Percentiles rank a stretch among this genome's conserved stretches.
These are phyloP conservation scores for Lophura swinhoii DNA, from an alignment of 2,797 vertebrate genomes.

Conservation along the genomic window DNA sequence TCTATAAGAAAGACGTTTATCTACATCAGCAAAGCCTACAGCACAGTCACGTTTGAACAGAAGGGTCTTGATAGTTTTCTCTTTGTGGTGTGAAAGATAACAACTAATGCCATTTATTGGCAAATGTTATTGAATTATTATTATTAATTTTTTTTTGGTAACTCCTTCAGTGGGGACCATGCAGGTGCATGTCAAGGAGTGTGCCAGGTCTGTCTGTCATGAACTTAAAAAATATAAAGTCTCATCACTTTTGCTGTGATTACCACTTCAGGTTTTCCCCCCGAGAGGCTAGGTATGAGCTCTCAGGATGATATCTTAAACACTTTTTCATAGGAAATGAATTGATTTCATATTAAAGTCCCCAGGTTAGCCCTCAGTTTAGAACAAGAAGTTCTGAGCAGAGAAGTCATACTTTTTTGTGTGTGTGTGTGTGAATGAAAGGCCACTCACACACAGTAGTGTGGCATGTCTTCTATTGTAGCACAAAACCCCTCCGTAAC, in stretches of 20 bases:
- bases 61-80: neutral
- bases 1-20: accelerated
- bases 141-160: neutral
- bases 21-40: neutral
- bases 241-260: neutral
- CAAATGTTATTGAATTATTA: neutral
- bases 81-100: neutral
- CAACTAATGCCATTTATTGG: neutral
- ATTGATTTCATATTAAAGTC: neutral
- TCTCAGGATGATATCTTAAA: neutral
- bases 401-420: neutral
- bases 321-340: neutral
- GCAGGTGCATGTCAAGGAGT: neutral
- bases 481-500: neutral
- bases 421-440: neutral
- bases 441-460: neutral
- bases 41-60: neutral
- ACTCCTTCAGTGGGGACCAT: neutral
- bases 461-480: neutral
- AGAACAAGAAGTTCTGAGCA: neutral
- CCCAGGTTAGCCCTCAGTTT: neutral
- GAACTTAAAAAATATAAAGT: neutral
- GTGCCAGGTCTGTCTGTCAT: neutral
- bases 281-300: neutral
- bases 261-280: neutral